Base-by-base conservation (phyloP, 53 echinoderm and acorn worm genomes). In the Astropecten irregularis region DNA sequence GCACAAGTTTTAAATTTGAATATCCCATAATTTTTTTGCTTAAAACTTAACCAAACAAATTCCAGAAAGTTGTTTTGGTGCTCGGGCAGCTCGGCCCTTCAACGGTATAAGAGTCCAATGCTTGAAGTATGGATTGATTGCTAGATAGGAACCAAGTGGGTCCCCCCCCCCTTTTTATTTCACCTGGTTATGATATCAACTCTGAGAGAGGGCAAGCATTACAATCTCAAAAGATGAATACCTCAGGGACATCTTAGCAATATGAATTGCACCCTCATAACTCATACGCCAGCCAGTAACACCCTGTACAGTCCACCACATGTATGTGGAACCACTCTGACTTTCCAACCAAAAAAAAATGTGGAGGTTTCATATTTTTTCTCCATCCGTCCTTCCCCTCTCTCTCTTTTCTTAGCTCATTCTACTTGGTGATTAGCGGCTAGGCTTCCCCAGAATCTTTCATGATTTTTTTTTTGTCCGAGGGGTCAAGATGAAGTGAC, bases 161-260 rank as follows among this genome's bases (percentile, higher is more conserved):
- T 27, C 76, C 56, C 22, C n/a, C n/a, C n/a, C n/a, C n/a, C n/a
- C n/a, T n/a, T n/a, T n/a, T n/a, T n/a, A n/a, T n/a, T n/a, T 57
- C 76, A 76, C 76, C 76, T 76, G 76, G 56, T 76, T 11, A 37
- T 31, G 40, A 57, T 58, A 76, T 76, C 76, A 76, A 76, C 36
- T 76, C 58, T 0, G 47, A 21, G 26, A 56, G 23, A 56, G 40
- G 39, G 11, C 19, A 40, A 4, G 30, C 14, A 76, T 58, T 58
- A 76, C 76, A 76, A 55, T 26, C 76, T 76, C 39, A 54, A 76
- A 76, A 76, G 76, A 76, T 55, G 2, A 27, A 76, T n/a, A 57
- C 76, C 58, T 1, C 58, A 40, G 76, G 42, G 76, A 76, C 40
- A 9, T 36, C 33, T 25, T 26, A 33, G 26, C 76, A 10, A 73